Base-by-base conservation (phyloP, 2,113 vertebrate genomes). In the Petroica traversi region DNA sequence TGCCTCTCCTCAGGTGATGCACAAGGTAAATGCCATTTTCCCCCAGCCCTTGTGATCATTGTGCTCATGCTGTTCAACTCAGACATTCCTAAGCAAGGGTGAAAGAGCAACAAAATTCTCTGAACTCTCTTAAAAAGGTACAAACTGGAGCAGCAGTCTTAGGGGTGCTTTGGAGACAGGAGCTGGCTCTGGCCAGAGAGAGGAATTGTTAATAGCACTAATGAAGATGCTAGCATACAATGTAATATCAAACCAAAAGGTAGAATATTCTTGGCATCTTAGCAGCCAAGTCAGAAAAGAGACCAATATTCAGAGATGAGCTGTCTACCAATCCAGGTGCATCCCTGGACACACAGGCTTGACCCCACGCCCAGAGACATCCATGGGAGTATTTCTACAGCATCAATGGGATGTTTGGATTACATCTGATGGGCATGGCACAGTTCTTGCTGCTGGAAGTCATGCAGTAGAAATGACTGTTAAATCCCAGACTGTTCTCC, bases 81-180 rank as follows among this genome's bases (percentile, higher is more conserved):
- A 31, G 19, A 22, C n/a, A 51, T 19, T 82, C 3, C 4, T 55
- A 71, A 46, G 5, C 12, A 43, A 11, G n/a, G 4, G 9, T 31
- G 11, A 43, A 72, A 67, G 26, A 62, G 34, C 11, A 54, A 43
- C 6, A 71, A 49, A 77, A 81, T n/a, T 78, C 19, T 24, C 7
- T 38, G 28, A 43, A 18, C 5, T 22, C 6, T 6, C 10, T 68
- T 25, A 33, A 61, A 93, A 79, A 40, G 5, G 2, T 36, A 84
- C 14, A 24, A 4, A 8, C 18, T 1, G 1, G 12, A 54, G 8
- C 20, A 5, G 4, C 15, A 28, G 7, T 31, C 14, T 28, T 54
- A 9, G 2, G 3, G 9, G 1, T 9, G 10, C 54, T 86, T 17
- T 38, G 55, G 11, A 78, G 45, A 3, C 18, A 57, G 49, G 11